phyloP scores from a whole-genome alignment of 2,888 invertebrate species.

The Pyralis farinalis region DNA sequence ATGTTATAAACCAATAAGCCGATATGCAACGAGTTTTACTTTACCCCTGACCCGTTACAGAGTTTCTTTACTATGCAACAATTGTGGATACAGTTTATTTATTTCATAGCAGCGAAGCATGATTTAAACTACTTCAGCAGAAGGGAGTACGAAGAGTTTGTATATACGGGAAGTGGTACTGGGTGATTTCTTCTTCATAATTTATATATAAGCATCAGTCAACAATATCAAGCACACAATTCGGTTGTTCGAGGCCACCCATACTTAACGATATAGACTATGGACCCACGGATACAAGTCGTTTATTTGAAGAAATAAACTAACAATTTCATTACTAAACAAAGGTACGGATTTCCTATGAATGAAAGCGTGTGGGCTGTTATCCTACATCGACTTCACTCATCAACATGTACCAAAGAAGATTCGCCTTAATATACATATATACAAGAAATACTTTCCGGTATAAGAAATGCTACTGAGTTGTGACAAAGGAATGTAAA shows the following conservation, averaged over 20 bases:
- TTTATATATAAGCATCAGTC: too few species aligned
- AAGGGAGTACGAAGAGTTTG: too few species aligned
- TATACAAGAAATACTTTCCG: conserved; percentile 29
- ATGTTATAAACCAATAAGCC: too few species aligned
- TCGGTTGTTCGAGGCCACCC: conserved; percentile 61
- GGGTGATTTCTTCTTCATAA: too few species aligned
- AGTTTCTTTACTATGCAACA: too few species aligned
- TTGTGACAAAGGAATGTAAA: conserved; percentile 21
- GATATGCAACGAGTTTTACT: too few species aligned
- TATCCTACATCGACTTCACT: conserved; percentile 53
- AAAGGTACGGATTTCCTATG: conserved; percentile 65
- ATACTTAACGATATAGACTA: conserved; percentile 32
- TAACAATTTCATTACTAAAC: conserved; percentile 75
- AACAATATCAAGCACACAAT: too few species aligned
- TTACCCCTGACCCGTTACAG: too few species aligned
- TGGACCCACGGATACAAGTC: conserved; percentile 41
- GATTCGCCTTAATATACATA: conserved; percentile 25
- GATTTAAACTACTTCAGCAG: too few species aligned
- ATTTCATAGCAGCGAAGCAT: too few species aligned
- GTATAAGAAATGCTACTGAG: conserved; percentile 10
- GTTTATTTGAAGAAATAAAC: conserved; percentile 67
- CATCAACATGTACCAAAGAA: conserved; percentile 17
- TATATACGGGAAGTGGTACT: too few species aligned
- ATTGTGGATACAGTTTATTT: too few species aligned
- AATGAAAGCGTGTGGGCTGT: conserved; percentile 70